These are phyloP conservation scores for Unio pictorum DNA, from an alignment of 2,888 invertebrate genomes.

Conservation along the genomic window DNA sequence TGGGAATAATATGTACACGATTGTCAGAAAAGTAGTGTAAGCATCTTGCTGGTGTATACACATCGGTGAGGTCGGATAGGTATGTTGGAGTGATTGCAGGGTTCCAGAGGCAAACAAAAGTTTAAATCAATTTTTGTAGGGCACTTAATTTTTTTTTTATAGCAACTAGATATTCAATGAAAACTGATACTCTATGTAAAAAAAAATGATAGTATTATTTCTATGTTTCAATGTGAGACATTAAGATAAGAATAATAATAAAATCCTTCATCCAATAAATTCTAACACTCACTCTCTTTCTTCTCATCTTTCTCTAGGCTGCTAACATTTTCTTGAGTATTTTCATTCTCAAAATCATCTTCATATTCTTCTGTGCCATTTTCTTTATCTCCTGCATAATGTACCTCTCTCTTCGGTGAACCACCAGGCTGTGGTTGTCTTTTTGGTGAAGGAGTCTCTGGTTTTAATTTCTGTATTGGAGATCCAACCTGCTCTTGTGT, in stretches of 20 bases:
- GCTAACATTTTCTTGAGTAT: conserved; percentile 52
- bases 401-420: conserved; percentile 6
- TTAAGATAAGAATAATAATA: neutral
- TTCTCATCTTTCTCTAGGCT: conserved; percentile 48
- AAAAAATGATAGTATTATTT: no score
- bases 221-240: neutral
- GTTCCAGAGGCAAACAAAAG: no score
- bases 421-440: conserved; percentile 1
- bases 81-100: no score
- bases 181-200: no score
- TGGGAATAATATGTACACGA: no score
- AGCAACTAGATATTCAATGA: no score
- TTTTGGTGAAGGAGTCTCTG: conserved; percentile 7
- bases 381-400: conserved; percentile 6
- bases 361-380: conserved; percentile 39
- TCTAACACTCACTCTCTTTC: conserved; percentile 17
- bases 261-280: neutral
- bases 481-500: conserved; percentile 27
- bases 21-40: no score
- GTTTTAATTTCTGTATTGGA: conserved; percentile 23
- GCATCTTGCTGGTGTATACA: no score
- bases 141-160: neutral
- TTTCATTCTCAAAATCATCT: conserved; percentile 56
- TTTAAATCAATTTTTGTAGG: no score
- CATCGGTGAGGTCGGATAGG: no score